Evolutionary conservation across 2,797 vertebrate species (phyloP).

Genomic region (Pipistrellus pipistrellus): DNA sequence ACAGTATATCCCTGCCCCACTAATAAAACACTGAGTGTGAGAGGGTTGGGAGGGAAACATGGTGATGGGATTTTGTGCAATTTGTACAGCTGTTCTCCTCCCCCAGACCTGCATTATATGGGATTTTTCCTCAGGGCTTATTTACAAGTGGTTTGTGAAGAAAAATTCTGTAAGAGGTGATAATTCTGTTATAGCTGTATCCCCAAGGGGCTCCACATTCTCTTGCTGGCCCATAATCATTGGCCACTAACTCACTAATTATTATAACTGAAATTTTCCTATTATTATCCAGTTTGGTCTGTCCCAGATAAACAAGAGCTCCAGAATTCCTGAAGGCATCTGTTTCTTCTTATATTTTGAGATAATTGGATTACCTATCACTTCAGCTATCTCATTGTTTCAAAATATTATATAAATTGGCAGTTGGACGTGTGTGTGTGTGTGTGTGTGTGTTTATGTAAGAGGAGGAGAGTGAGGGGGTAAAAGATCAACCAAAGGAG

Average conservation of each 20-base stretch:
- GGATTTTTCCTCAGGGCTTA: no score
- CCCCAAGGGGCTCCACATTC: not conserved
- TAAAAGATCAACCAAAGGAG: no score
- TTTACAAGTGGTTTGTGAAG: not conserved
- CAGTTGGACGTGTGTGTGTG: not conserved
- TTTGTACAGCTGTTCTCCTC: not conserved
- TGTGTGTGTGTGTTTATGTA: no score
- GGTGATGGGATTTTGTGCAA: not conserved
- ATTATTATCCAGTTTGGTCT: not conserved
- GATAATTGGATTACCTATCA: not conserved
- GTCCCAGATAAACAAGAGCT: not conserved
- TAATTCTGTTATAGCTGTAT: not conserved
- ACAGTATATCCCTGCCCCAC: not conserved
- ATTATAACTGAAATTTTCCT: not conserved
- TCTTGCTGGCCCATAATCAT: not conserved
- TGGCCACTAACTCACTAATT: not conserved
- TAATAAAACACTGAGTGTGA: not conserved
- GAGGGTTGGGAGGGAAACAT: not conserved
- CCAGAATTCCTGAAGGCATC: not conserved
- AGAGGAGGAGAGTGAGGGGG: no score
- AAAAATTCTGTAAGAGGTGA: not conserved
- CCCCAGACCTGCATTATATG: not conserved
- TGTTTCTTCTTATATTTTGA: not conserved
- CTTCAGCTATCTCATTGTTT: not conserved
- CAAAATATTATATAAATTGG: not conserved